Evolutionary conservation across 2,888 invertebrate genomes (phyloP).

Genomic region (Platerodrilus igneus): DNA sequence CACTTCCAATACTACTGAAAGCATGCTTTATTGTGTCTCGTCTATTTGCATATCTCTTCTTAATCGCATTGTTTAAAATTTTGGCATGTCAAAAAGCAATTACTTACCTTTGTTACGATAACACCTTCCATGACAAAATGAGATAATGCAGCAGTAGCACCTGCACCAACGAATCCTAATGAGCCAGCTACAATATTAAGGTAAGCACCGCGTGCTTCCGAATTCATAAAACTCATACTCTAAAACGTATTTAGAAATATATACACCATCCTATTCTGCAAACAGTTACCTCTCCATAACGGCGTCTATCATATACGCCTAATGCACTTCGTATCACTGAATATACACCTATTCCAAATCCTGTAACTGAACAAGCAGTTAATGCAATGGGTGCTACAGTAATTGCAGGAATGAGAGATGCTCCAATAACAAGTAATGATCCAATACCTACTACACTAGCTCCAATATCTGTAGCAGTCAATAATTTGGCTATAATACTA

Average conservation of each 20-base stretch:
- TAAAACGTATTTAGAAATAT: conserved; percentile 28
- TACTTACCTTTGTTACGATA: no score
- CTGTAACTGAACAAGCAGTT: conserved; percentile 41
- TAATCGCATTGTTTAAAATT: no score
- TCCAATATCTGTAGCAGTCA: conserved; percentile 35
- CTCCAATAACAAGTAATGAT: conserved; percentile 53
- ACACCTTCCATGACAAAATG: conserved; percentile 38
- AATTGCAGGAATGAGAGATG: conserved; percentile 51
- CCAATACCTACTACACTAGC: conserved; percentile 37
- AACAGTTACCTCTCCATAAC: conserved; percentile 51
- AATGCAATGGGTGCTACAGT: conserved; percentile 51
- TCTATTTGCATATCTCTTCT: no score
- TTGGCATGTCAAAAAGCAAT: no score
- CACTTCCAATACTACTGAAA: no score
- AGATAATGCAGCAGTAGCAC: conserved; percentile 17
- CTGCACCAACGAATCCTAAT: no score
- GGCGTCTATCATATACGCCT: conserved; percentile 49
- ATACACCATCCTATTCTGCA: background rate
- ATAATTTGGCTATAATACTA: conserved; percentile 31
- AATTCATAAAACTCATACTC: conserved; percentile 51
- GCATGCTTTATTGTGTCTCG: no score
- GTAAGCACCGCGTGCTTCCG: conserved; percentile 58
- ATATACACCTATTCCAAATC: conserved; percentile 46
- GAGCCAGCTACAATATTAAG: conserved; percentile 53
- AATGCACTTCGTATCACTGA: conserved; percentile 52